A percentile compares a stretch with the other conserved stretches of the same genome.
Evolutionary conservation across 2,113 vertebrate genomes (phyloP).

Genomic region (human): DNA sequence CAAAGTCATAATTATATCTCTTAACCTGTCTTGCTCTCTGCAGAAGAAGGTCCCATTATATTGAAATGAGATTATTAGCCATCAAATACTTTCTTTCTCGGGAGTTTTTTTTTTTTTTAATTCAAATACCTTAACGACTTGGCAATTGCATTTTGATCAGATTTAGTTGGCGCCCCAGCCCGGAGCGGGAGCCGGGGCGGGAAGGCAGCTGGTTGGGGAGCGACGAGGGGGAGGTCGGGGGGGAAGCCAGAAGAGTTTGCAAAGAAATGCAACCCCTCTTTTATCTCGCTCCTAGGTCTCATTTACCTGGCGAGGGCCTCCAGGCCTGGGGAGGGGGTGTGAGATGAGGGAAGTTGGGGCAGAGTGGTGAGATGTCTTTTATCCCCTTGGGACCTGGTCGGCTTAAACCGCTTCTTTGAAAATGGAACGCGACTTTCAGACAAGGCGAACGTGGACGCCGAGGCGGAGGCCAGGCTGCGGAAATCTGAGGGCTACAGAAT

Average conservation of each 20-base stretch:
- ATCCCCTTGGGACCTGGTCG: too few relatives aligned
- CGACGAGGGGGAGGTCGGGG: neutral
- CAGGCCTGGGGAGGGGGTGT: neutral
- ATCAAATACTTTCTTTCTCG: slow-evolving; percentile 91
- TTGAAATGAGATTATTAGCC: slow-evolving; percentile 95
- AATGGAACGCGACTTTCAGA: neutral
- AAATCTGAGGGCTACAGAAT: neutral
- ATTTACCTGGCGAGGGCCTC: neutral
- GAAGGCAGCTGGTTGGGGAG: slow-evolving; percentile 32
- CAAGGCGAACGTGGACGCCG: neutral
- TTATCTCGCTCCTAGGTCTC: neutral
- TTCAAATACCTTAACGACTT: slow-evolving; percentile 90
- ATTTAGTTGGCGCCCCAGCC: slow-evolving; percentile 81
- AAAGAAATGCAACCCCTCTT: neutral
- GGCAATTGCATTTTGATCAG: slow-evolving; percentile 88
- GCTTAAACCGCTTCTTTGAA: neutral
- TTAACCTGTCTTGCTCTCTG: slow-evolving; percentile 93
- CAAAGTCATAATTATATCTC: slow-evolving; percentile 95
- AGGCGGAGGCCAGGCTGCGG: neutral
- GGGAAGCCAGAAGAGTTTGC: slow-evolving; percentile 16
- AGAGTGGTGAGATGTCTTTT: too few relatives aligned
- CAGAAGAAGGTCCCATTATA: slow-evolving; percentile 94
- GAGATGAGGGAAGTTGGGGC: neutral
- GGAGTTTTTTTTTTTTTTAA: slow-evolving; percentile 84
- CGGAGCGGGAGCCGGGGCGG: slow-evolving; percentile 59